These are phyloP conservation scores for Phragmatobia fuliginosa DNA, from an alignment of 2,888 invertebrate species.

Conservation along the genomic window DNA sequence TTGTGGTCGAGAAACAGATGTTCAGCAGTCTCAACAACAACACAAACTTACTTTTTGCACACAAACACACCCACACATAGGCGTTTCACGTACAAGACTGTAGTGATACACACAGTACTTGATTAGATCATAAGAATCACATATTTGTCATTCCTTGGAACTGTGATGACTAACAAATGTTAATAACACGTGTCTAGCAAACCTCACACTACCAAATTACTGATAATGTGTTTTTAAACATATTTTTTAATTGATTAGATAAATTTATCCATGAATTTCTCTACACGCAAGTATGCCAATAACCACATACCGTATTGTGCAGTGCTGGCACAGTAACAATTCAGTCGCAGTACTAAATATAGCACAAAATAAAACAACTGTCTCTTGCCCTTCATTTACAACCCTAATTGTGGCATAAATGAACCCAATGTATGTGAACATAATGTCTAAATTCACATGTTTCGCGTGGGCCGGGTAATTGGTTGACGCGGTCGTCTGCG, in stretches of 20 bases:
- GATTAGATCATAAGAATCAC: slow-evolving; percentile 41
- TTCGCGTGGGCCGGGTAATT: slow-evolving; percentile 72
- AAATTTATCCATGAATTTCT: slow-evolving; percentile 12
- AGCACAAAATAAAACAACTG: slow-evolving; percentile 86
- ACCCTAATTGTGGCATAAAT: slow-evolving; percentile 66
- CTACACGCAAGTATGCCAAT: slow-evolving; percentile 67
- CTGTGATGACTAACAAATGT: slow-evolving; percentile 38
- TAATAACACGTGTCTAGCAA: slow-evolving; percentile 10
- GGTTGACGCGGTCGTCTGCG: slow-evolving; percentile 78
- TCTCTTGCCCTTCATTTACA: slow-evolving; percentile 84
- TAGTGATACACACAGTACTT: slow-evolving; percentile 12
- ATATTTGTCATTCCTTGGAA: slow-evolving; percentile 43
- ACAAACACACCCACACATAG: slow-evolving; percentile 24
- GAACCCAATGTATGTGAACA: slow-evolving; percentile 62
- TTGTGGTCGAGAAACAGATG: slow-evolving; percentile 59
- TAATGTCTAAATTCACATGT: slow-evolving; percentile 71
- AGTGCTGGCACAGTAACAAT: slow-evolving; percentile 83
- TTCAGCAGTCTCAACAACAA: slow-evolving; percentile 40
- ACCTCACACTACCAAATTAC: slow-evolving; percentile 4
- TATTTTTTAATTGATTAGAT: slow-evolving; percentile 11
- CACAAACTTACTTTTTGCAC: slow-evolving; percentile 44
- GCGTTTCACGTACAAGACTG: background rate
- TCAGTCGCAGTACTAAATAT: slow-evolving; percentile 84
- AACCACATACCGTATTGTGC: slow-evolving; percentile 69
- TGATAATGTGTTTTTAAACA: background rate